phyloP scores from a whole-genome alignment of 2,797 vertebrate species.

The Spea hammondii region DNA sequence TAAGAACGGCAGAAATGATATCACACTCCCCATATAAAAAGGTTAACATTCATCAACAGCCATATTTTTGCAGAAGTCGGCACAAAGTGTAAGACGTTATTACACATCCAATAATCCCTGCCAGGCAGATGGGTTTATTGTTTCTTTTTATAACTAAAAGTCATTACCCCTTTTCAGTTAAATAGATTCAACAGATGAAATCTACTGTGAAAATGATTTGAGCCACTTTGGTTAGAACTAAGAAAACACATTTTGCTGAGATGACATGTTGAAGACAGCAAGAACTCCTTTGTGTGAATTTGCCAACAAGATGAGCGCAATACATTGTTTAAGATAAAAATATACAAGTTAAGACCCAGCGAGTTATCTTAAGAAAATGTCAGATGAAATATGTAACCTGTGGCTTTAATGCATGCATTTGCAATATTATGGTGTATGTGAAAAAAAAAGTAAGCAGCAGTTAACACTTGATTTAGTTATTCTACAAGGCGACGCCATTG shows the following conservation, averaged over 20 bases:
- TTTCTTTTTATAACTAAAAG: constrained; percentile 28
- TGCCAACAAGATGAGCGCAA: background rate
- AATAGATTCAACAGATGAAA: constrained; percentile 58
- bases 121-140: constrained; percentile 57
- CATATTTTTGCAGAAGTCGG: constrained; percentile 55
- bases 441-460: no score
- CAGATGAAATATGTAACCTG: no score
- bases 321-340: background rate
- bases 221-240: constrained; percentile 41
- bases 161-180: constrained; percentile 53
- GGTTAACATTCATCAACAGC: background rate
- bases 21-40: background rate
- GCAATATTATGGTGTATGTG: no score
- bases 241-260: constrained; percentile 31
- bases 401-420: no score
- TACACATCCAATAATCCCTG: constrained; percentile 58
- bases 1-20: no score
- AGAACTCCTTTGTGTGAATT: background rate
- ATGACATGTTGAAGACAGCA: constrained; percentile 1
- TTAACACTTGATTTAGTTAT: no score
- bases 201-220: constrained; percentile 50
- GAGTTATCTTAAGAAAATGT: no score
- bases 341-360: background rate
- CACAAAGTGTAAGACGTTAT: constrained; percentile 56
- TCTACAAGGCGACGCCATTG: no score